phyloP scores from a whole-genome alignment of 2,888 invertebrate species.

The Parnassius glacialis region DNA sequence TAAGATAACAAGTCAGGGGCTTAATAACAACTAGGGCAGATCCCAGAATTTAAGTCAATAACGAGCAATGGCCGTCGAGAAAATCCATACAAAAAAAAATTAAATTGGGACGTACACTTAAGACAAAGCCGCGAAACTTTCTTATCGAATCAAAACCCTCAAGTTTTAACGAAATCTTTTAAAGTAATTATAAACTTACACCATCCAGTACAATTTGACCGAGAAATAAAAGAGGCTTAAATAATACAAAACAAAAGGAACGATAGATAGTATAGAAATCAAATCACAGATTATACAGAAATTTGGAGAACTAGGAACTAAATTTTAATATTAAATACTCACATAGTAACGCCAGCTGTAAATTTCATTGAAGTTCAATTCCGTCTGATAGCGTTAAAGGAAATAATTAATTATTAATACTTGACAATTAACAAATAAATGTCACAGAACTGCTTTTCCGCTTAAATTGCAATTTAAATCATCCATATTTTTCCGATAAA shows the following conservation, averaged over 20 bases:
- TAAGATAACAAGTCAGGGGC: conserved; percentile 10
- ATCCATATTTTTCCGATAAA: neutral
- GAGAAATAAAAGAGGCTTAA: conserved; percentile 34
- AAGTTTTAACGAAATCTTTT: conserved; percentile 33
- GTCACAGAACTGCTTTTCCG: conserved; percentile 6
- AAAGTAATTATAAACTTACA: conserved; percentile 38
- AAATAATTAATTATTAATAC: conserved; percentile 42
- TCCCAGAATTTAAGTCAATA: conserved; percentile 19
- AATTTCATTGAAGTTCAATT: conserved; percentile 73
- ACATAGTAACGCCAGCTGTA: conserved; percentile 76
- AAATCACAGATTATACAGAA: conserved; percentile 27
- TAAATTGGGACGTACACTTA: conserved; percentile 25
- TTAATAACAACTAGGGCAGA: conserved; percentile 4
- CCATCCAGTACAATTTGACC: conserved; percentile 54
- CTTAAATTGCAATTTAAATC: too few species aligned
- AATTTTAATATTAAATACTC: conserved; percentile 47
- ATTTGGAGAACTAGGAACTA: conserved; percentile 7
- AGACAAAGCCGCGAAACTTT: conserved; percentile 33
- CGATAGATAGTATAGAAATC: neutral
- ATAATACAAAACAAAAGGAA: conserved; percentile 26
- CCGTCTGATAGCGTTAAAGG: conserved; percentile 68
- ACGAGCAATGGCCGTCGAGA: conserved; percentile 13
- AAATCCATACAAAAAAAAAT: conserved; percentile 20
- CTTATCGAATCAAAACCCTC: conserved; percentile 35
- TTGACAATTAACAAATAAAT: neutral